Base-by-base conservation (phyloP, 2,888 invertebrate species). In the Dasypolia templi region DNA sequence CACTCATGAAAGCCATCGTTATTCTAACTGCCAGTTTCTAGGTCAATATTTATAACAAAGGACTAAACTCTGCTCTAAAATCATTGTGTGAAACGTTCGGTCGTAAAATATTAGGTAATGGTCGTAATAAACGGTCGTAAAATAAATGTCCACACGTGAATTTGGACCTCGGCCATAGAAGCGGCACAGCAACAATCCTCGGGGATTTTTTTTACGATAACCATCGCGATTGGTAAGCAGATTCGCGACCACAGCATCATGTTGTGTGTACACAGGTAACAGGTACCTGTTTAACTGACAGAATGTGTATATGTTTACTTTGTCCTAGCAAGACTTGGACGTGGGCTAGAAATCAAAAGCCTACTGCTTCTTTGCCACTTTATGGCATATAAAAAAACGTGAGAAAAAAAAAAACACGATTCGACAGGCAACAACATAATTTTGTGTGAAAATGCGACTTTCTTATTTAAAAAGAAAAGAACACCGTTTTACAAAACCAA, bases 91-190 rank as follows among this genome's bases (percentile, higher is more conserved):
- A 69, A 75, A 64, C 49, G 61, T 58, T 19, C 19, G 26, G 12
- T 53, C 58, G 67, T 80, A 79, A 79, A 79, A 79, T 79, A 71
- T 62, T 67, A n/a, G n/a, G n/a, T n/a, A 79, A 79, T 71, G 76
- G 49, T 19, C 62, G 35, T 76, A 75, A 79, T 75, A 76, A 71
- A 79, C 35, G 66, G 53, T 56, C 62, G 71, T 77, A 44, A 77
- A 80, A 77, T 72, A 66, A 70, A 81, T 81, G 77, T 70, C 51
- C 59, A 32, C 66, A 63, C 53, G 69, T 70, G 77, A 73, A 81
- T 75, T 78, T 81, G 78, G 73, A 74, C 55, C 56, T 55, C 59
- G 46, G 78, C 78, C 67, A 71, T 78, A 44, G 74, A 67, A 55
- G 58, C 32, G 66, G 26, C 51, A 68, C 61, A 61, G 39, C 59